These are phyloP conservation scores for Phrynosoma platyrhinos DNA, from an alignment of 2,113 vertebrate genomes.

Conservation along the genomic window DNA sequence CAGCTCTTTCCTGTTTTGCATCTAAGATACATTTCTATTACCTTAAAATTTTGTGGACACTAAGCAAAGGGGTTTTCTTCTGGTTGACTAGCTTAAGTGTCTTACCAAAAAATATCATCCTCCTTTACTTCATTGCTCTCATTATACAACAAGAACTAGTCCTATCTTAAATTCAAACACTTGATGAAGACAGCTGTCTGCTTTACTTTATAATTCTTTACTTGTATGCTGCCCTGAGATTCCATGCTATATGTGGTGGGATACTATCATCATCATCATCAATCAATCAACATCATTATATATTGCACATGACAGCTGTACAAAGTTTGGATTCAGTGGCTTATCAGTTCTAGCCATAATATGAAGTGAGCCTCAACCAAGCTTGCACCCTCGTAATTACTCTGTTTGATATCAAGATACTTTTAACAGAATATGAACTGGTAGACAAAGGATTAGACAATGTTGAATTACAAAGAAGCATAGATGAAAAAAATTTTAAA, in stretches of 20 bases:
- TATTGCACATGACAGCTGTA: background rate
- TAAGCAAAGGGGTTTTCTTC: background rate
- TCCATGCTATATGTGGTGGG: background rate
- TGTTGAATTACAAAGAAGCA: background rate
- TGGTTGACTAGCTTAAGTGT: background rate
- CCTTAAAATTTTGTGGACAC: background rate
- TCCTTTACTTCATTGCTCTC: background rate
- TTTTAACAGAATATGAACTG: slow-evolving; percentile 2
- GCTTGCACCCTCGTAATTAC: background rate
- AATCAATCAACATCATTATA: background rate
- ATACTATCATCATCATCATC: no score
- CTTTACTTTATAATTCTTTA: background rate
- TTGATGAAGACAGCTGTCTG: background rate
- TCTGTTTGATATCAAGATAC: background rate
- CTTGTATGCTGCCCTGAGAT: background rate
- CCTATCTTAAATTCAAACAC: background rate
- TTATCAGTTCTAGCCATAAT: background rate
- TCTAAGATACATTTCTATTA: background rate
- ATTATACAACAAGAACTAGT: background rate
- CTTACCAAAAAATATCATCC: background rate
- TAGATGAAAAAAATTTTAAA: background rate
- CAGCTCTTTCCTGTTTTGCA: background rate
- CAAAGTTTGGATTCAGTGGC: background rate
- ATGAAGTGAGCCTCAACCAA: background rate
- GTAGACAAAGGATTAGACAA: no score